Percentiles rank a stretch among this genome's conserved stretches.
These are phyloP conservation scores for Steinernema hermaphroditum DNA, from an alignment of 2,888 invertebrate genomes.

Conservation along the genomic window DNA sequence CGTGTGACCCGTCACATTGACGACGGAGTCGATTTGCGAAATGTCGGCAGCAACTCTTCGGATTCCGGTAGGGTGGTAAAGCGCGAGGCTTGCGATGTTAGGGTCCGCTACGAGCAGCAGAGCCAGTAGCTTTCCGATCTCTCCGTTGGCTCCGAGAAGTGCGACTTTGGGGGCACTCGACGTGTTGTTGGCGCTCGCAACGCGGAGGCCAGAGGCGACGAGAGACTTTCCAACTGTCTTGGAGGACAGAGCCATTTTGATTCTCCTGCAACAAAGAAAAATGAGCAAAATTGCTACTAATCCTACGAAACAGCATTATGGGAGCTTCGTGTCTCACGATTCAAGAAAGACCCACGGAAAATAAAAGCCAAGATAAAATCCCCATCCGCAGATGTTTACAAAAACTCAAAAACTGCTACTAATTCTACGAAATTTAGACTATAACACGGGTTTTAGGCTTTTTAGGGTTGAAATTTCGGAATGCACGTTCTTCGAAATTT, in stretches of 20 bases:
- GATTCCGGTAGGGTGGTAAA: slow-evolving; percentile 92
- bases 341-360: no score
- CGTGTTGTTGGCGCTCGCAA: slow-evolving; percentile 11
- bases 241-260: slow-evolving; percentile 5
- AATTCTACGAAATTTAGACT: no score
- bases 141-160: slow-evolving; percentile 74
- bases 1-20: slow-evolving; percentile 72
- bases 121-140: slow-evolving; percentile 94
- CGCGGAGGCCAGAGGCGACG: slow-evolving; percentile 22
- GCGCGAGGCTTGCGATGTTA: slow-evolving; percentile 79
- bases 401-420: no score
- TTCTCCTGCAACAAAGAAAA: no score
- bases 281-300: no score
- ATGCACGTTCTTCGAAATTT: no score
- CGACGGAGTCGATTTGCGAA: slow-evolving; percentile 89
- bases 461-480: no score
- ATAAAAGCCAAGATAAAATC: no score
- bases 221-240: not conserved
- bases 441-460: no score
- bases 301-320: no score
- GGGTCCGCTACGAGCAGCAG: slow-evolving; percentile 78
- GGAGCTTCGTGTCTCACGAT: no score
- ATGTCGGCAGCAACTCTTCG: slow-evolving; percentile 95
- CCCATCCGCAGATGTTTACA: no score
- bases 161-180: slow-evolving; percentile 66